These are phyloP conservation scores for Tanytarsus gracilentus DNA, from an alignment of 2,888 invertebrate genomes.

Conservation along the genomic window DNA sequence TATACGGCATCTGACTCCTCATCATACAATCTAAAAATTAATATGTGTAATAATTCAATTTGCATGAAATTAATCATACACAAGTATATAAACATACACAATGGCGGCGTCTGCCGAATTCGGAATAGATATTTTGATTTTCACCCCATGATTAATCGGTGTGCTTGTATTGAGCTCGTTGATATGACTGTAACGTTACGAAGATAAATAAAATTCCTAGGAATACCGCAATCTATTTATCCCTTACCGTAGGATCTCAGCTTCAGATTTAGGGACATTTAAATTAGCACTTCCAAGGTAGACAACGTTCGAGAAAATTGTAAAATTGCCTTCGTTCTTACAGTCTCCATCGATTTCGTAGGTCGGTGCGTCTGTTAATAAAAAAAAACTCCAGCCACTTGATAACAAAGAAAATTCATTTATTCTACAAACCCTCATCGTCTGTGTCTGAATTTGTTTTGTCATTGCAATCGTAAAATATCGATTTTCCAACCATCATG, in stretches of 20 bases:
- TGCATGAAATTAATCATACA: constrained; percentile 16
- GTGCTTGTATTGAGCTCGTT: constrained; percentile 71
- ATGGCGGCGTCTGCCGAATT: constrained; percentile 87
- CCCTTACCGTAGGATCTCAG: constrained; percentile 55
- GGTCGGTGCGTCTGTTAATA: constrained; percentile 43
- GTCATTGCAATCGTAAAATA: constrained; percentile 43
- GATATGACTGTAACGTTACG: constrained; percentile 67
- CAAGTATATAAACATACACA: constrained; percentile 56
- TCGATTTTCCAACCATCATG: constrained; percentile 42
- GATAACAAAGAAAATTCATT: neutral
- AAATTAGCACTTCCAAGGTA: constrained; percentile 89
- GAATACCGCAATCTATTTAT: neutral
- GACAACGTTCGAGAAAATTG: constrained; percentile 85
- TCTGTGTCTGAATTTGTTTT: constrained; percentile 53
- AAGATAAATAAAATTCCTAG: neutral
- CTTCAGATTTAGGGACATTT: constrained; percentile 84
- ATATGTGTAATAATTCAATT: constrained; percentile 16
- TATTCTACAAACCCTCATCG: constrained; percentile 51
- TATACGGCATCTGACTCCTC: constrained; percentile 72
- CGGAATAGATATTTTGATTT: constrained; percentile 86
- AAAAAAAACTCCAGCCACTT: too few relatives aligned
- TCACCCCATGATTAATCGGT: constrained; percentile 56
- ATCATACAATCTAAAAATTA: constrained; percentile 64
- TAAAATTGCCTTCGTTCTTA: constrained; percentile 37
- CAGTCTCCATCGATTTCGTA: constrained; percentile 81